These are phyloP conservation scores for Pseudoatta argentina DNA, from an alignment of 1,140 invertebrate genomes.

Conservation along the genomic window DNA sequence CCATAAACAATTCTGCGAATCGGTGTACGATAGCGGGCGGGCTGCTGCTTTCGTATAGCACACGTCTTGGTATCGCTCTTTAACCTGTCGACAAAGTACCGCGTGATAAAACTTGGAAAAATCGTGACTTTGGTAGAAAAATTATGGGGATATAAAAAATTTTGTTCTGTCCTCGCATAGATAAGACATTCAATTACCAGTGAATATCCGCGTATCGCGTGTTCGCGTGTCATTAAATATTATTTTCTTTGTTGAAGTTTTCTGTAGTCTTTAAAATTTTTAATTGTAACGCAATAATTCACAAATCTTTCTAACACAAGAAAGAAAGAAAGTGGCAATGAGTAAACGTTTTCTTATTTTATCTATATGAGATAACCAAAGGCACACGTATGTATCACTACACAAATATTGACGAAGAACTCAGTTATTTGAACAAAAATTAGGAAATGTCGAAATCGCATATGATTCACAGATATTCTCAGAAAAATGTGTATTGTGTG, in stretches of 20 bases:
- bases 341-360: background rate
- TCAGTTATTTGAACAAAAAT: background rate
- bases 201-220: slow-evolving; percentile 9
- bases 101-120: slow-evolving; percentile 62
- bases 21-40: slow-evolving; percentile 72
- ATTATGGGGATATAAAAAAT: background rate
- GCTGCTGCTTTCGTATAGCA: slow-evolving; percentile 69
- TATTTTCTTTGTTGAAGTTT: background rate
- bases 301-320: background rate
- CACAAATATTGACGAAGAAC: slow-evolving; percentile 1
- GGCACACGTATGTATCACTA: background rate
- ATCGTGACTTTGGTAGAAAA: slow-evolving; percentile 18
- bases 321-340: background rate
- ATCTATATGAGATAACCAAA: background rate
- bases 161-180: background rate
- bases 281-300: background rate
- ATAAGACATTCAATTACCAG: slow-evolving; percentile 12
- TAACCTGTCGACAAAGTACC: slow-evolving; percentile 72
- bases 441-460: background rate
- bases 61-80: slow-evolving; percentile 72
- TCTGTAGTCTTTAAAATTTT: too few species aligned
- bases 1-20: slow-evolving; percentile 79
- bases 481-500: background rate
- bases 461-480: background rate
- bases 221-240: background rate